Evolutionary conservation across 2,797 vertebrate species (phyloP).

Genomic region (Carapus acus): DNA sequence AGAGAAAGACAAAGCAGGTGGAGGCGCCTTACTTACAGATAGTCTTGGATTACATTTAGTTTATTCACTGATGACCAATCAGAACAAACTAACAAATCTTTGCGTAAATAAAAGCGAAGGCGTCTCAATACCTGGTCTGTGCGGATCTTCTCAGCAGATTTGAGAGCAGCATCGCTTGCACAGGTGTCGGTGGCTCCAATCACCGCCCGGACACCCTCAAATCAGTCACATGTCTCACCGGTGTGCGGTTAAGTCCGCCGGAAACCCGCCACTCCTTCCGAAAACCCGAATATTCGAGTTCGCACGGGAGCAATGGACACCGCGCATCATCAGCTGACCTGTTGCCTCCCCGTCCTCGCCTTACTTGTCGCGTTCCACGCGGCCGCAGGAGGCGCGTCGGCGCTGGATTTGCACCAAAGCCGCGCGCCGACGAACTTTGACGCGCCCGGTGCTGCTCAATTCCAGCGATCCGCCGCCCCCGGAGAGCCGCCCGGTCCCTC

Average conservation of each 20-base stretch:
- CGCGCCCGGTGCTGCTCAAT: neutral
- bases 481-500: neutral
- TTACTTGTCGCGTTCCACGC: constrained; percentile 8
- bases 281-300: constrained; percentile 1
- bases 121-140: no score
- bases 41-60: no score
- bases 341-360: constrained; percentile 17
- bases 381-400: constrained; percentile 8
- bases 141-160: no score
- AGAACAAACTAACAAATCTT: no score
- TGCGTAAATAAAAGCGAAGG: no score
- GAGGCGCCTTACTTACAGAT: no score
- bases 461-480: constrained; percentile 3
- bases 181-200: constrained; percentile 33
- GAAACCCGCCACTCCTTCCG: neutral
- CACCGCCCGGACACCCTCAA: neutral
- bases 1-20: no score
- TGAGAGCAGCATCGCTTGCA: no score
- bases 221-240: constrained; percentile 27
- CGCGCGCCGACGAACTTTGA: neutral
- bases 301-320: constrained; percentile 44
- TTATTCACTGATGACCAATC: no score
- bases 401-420: neutral
- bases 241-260: constrained; percentile 15
- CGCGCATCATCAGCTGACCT: neutral